phyloP scores from a whole-genome alignment of 2,888 invertebrate genomes.

The Timandra comae region DNA sequence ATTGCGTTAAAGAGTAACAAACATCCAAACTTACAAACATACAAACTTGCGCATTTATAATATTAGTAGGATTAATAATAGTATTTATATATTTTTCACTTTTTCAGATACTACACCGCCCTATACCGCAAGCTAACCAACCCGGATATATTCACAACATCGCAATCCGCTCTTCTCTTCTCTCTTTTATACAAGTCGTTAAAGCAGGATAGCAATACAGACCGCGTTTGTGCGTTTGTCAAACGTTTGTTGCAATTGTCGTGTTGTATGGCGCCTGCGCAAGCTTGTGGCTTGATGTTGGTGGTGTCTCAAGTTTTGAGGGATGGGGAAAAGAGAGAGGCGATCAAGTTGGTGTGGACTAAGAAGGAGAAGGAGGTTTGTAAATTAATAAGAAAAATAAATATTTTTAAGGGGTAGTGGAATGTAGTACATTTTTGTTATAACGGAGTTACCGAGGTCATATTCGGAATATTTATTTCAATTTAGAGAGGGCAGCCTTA shows the following conservation, averaged over 20 bases:
- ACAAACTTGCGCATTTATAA: no score
- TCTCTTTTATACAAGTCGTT: conserved; percentile 92
- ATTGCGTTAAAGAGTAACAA: no score
- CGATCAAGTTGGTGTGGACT: conserved; percentile 46
- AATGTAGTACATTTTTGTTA: no score
- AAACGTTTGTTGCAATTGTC: conserved; percentile 80
- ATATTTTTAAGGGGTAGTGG: no score
- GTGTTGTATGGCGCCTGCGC: conserved; percentile 83
- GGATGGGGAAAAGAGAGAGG: conserved; percentile 47
- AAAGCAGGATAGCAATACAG: conserved; percentile 83
- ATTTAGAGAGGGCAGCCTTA: no score
- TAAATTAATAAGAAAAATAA: background rate
- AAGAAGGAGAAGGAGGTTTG: conserved; percentile 50
- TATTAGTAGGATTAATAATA: no score
- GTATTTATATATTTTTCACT: no score
- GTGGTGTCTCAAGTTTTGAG: conserved; percentile 36
- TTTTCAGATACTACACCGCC: conserved; percentile 86
- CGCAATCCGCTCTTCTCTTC: conserved; percentile 86
- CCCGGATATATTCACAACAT: conserved; percentile 80
- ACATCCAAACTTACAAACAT: no score
- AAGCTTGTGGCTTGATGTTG: conserved; percentile 83
- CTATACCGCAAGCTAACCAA: conserved; percentile 92
- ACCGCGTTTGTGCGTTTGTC: conserved; percentile 87
- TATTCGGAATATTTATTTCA: no score
- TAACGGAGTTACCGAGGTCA: no score